Evolutionary conservation across 2,113 vertebrate genomes (phyloP).

Genomic region (Hirundichthys speculiger): DNA sequence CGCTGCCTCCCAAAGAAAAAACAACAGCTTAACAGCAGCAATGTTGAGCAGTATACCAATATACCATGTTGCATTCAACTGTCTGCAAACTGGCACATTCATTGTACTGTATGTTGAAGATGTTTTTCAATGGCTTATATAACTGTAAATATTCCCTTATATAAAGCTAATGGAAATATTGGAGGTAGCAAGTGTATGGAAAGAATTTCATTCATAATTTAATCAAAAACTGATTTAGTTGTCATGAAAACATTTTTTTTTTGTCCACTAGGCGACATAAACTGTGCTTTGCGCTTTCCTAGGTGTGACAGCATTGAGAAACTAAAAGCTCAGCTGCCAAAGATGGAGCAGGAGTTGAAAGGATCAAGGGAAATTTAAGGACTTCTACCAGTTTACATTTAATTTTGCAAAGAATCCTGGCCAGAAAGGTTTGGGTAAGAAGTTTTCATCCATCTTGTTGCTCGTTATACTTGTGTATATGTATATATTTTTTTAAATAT

Average conservation of each 20-base stretch:
- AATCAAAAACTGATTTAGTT: no score
- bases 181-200: no score
- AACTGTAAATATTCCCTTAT: no score
- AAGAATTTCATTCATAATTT: no score
- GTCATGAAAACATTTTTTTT: background rate
- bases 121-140: no score
- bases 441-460: background rate
- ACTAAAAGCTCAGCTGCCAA: slow-evolving; percentile 88
- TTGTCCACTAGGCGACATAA: background rate
- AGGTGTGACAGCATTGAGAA: slow-evolving; percentile 93
- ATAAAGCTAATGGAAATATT: no score
- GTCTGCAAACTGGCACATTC: no score
- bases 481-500: background rate
- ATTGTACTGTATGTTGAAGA: no score
- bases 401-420: slow-evolving; percentile 95
- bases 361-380: slow-evolving; percentile 91
- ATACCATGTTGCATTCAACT: no score
- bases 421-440: slow-evolving; percentile 94
- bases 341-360: slow-evolving; percentile 93
- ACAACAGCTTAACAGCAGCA: no score
- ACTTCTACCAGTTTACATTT: slow-evolving; percentile 98
- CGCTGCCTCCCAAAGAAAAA: no score
- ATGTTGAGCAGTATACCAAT: no score
- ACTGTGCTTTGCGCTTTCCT: slow-evolving; percentile 40
- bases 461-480: background rate